Base-by-base conservation (phyloP, 2,888 invertebrate species). In the Andrena hattorfiana region DNA sequence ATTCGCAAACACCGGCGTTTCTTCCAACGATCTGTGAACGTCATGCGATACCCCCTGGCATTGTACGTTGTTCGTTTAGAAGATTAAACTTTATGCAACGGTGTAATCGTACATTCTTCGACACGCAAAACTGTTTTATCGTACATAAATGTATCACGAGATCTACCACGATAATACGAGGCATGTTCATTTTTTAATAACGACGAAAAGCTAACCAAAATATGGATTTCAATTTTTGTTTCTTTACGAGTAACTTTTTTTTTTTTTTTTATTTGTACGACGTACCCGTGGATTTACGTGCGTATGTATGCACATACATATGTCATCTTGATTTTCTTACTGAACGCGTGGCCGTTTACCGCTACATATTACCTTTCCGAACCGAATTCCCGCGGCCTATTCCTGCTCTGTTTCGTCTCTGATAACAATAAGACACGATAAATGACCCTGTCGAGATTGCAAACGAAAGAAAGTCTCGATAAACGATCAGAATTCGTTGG, bases 81-180 rank as follows among this genome's bases (percentile, higher is more conserved):
- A 72, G 42, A 72, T 81, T 66, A 64, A 76, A 32, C 30, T 64
- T 71, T 48, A 20, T 73, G 20, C 32, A 64, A 76, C 42, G 51
- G 32, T 67, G 26, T 51, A 72, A 76, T 64, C 82, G 64, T 72
- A 64, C 49, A 68, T 59, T 76, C 49, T 32, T 72, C 49, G 71
- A 70, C 72, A 16, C 42, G 42, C 26, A 60, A 60, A 70, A 54
- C 7, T 20, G 6, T 54, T 60, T 8, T 23, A 6, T 51, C 26
- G 42, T 30, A 42, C 64, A 48, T 42, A 42, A 42, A 42, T 16
- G 42, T 42, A 42, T 42, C 42, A 42, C 42, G 42, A 42, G 42
- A 26, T 23, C 13, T 30, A 28, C 49, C 28, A 60, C 10, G 67
- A 74, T 54, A 20, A 59, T 51, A 23, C 23, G 28, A 51, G 3